Evolutionary conservation across 2,113 vertebrate genomes (phyloP), one percentile per base, ranked within the genome.

Genomic region (Seriola rivoliana): DNA sequence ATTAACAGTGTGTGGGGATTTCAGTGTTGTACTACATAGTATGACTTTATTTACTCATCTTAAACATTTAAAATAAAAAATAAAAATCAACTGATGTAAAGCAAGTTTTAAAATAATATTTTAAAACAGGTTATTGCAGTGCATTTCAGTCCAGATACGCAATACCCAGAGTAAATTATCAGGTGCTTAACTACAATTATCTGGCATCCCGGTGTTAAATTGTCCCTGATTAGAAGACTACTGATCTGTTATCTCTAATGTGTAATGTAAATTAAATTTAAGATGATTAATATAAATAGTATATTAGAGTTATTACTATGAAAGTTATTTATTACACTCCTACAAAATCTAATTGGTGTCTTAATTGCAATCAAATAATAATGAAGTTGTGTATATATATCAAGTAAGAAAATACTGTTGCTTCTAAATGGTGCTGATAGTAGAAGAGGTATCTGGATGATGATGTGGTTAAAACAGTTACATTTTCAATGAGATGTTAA

Each of bases 241-340:
- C 71, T 85, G 42, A 82, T 86, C 68, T 85, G 32, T 88, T 76
- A 71, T 85, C 64, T 52, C 62, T 57, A 59, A 81, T 58, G 72
- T 38, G n/a, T 58, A 71, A 65, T 44, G 11, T 54, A 62, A 74
- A 79, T 78, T 71, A 5, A 75, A 67, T 75, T 76, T 64, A 11
- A 63, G 67, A 75, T 63, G 0, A 57, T 74, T 55, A 71, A 79
- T 66, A 74, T 42, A 68, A 81, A 78, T 78, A 57, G 19, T 69
- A 62, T 58, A 66, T 58, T 38, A 59, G 25, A 19, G 64, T 82
- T 71, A 54, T 40, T 63, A 63, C 34, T 48, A 21, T 69, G 17
- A 23, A 65, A 44, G 14, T 64, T 52, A 85, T 85, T 72, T 48
- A 76, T 38, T 44, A 38, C 23, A 71, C 67, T 9, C 40, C 8